Conservation (phyloP, 2,797 vertebrate genomes). For the Pseudochaenichthys georgianus region DNA sequence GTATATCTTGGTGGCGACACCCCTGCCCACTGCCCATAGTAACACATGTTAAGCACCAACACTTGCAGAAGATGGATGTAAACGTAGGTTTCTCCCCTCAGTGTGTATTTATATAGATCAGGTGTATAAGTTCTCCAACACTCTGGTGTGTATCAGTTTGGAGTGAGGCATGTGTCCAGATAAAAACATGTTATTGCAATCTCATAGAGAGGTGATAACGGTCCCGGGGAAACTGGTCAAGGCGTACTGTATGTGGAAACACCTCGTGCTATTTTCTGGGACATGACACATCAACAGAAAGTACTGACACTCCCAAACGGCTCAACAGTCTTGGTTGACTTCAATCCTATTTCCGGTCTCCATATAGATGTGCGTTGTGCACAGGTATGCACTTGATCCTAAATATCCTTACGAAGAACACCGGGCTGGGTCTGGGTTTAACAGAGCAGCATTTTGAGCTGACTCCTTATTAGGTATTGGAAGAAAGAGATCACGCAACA, state of each 20-base stretch:
- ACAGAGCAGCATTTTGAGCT: constrained; percentile 15
- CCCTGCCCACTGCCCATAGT: neutral
- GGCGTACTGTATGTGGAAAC: too few species aligned
- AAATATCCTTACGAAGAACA: constrained; percentile 13
- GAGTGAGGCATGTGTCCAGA: neutral
- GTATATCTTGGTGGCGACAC: neutral
- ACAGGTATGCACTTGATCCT: neutral
- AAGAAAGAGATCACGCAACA: constrained; percentile 23
- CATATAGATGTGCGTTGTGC: neutral
- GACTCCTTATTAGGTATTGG: constrained; percentile 58
- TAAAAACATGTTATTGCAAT: neutral
- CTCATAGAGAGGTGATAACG: neutral
- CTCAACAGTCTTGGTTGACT: too few species aligned
- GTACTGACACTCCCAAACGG: neutral
- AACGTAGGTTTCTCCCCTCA: neutral
- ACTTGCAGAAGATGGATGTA: neutral
- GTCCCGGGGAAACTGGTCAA: too few species aligned
- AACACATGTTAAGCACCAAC: neutral
- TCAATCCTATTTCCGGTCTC: neutral
- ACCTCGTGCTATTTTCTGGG: neutral
- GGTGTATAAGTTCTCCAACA: neutral
- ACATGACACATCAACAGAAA: neutral
- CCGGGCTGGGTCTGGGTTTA: neutral
- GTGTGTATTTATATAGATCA: neutral
- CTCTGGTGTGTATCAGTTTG: neutral